Evolutionary conservation across 2,888 invertebrate species (phyloP).

Genomic region (Eulithis testata): DNA sequence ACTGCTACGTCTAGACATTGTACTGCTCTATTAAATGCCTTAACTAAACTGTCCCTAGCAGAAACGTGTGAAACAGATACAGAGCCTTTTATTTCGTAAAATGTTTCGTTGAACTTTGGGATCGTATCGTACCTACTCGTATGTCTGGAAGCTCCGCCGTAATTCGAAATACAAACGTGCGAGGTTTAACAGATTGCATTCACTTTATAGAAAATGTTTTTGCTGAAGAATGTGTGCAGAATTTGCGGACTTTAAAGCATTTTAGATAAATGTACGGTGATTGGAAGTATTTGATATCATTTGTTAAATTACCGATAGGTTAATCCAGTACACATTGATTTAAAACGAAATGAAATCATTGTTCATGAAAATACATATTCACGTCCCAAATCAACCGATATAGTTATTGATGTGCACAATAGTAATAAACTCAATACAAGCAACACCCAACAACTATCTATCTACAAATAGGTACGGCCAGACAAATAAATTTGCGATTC

Average conservation of each 20-base stretch:
- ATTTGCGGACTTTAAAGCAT: too few relatives aligned
- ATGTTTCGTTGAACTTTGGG: constrained; percentile 26
- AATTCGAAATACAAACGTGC: constrained; percentile 20
- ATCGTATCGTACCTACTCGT: neutral
- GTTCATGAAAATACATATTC: too few relatives aligned
- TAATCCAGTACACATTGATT: too few relatives aligned
- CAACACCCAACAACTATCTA: constrained; percentile 52
- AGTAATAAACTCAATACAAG: constrained; percentile 30
- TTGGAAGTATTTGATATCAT: too few relatives aligned
- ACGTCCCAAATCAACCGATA: neutral
- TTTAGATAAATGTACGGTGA: too few relatives aligned
- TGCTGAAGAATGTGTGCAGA: neutral
- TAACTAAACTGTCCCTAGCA: constrained; percentile 36
- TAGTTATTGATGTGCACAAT: constrained; percentile 9
- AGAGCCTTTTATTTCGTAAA: constrained; percentile 31
- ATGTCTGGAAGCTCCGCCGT: constrained; percentile 21
- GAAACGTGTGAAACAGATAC: constrained; percentile 37
- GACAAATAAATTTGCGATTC: constrained; percentile 69
- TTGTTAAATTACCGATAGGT: too few relatives aligned
- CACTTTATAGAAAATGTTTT: constrained; percentile 3
- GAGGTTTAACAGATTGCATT: constrained; percentile 26
- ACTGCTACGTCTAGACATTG: constrained; percentile 48
- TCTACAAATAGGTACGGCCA: constrained; percentile 48
- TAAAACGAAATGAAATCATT: too few relatives aligned
- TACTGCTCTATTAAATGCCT: constrained; percentile 40